phyloP scores from a whole-genome alignment of 2,113 vertebrate species.

The Heloderma charlesbogerti region DNA sequence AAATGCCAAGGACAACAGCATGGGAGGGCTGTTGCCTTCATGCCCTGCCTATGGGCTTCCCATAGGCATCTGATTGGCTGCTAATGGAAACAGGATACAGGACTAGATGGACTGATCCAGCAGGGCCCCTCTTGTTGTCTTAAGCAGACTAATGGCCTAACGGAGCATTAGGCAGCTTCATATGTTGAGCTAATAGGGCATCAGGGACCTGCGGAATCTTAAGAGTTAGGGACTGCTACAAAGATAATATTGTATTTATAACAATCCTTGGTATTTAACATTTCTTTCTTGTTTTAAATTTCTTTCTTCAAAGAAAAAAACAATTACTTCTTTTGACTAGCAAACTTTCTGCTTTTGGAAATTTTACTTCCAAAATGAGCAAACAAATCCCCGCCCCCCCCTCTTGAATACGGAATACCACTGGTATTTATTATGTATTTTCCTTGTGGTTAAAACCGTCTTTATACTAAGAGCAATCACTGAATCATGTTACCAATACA shows the following conservation, averaged over 20 bases:
- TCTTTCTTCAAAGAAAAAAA: neutral
- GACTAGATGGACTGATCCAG: too few species aligned
- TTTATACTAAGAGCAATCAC: constrained; percentile 69
- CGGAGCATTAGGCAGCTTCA: neutral
- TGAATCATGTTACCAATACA: constrained; percentile 68
- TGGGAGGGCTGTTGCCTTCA: neutral
- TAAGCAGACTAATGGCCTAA: neutral
- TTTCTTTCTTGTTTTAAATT: neutral
- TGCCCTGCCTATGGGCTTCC: neutral
- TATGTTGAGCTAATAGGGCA: neutral
- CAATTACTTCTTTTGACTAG: neutral
- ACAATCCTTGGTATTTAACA: neutral
- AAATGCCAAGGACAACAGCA: neutral
- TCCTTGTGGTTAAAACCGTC: constrained; percentile 67
- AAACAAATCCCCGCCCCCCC: constrained; percentile 17
- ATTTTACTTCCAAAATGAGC: constrained; percentile 46
- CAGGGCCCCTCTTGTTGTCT: too few species aligned
- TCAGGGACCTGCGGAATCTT: neutral
- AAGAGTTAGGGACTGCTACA: neutral
- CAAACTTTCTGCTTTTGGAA: constrained; percentile 32
- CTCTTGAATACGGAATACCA: constrained; percentile 42
- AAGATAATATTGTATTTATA: neutral
- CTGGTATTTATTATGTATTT: constrained; percentile 57
- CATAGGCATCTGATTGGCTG: neutral
- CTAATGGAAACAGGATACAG: neutral